Base-by-base conservation (phyloP, 2,797 vertebrate species). In the Miichthys miiuy region DNA sequence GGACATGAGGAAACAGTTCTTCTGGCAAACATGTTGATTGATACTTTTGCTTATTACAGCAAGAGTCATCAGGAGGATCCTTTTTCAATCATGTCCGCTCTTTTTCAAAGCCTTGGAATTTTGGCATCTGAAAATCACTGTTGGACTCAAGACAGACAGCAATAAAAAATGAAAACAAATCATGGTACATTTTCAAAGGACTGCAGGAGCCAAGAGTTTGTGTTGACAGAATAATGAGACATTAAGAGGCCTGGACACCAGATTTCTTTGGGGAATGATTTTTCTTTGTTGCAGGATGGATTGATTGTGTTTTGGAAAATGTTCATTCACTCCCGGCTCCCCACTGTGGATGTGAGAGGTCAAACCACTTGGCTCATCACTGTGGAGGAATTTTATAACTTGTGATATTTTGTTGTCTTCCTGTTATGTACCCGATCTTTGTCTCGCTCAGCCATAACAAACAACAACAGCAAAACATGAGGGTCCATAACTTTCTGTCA, bases 211-310 rank as follows among this genome's bases (percentile, higher is more conserved):
- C 47, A 63, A 71, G 71, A 50, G 55, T 65, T 77, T 20, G 42
- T 51, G 74, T 69, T 84, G 86, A 85, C 81, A 73, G 77, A 79
- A 67, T 85, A 81, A 87, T 82, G 75, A 84, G 81, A 82, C 69
- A 47, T 84, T 38, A 67, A 54, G 51, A 82, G 62, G 57, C 50
- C 60, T 66, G 82, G 82, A 85, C 61, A 41, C 58, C 51, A 51
- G 44, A 64, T 65, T 61, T 77, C 86, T 82, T 47, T 0, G 11
- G 67, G 74, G 80, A 83, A 72, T 38, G 57, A 70, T 83, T 77
- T 79, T 69, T 85, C 73, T 65, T 68, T 79, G 18, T 76, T 79
- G 76, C 65, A 34, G 12, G 68, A 71, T 42, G 55, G 73, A 87
- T 79, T 86, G 74, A 83, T 79, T 63, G 72, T 80, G 72, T 80